A percentile compares a stretch with the other conserved stretches of the same genome.
Evolutionary conservation across 2,113 vertebrate species (phyloP).

Genomic region (Amblyornis subalaris): DNA sequence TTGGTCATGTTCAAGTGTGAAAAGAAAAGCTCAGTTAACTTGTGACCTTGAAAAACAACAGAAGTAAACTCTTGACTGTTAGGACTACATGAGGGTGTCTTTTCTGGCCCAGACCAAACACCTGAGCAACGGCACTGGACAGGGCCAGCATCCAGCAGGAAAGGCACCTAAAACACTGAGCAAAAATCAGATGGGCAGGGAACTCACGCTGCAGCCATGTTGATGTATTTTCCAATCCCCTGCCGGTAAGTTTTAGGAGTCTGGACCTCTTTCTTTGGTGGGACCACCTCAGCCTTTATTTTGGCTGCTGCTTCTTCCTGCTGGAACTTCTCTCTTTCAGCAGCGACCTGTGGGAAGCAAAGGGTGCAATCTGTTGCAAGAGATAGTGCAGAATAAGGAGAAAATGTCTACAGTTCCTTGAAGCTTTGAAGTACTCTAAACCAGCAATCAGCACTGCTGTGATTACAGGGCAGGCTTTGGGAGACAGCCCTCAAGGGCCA

Average conservation of each 20-base stretch:
- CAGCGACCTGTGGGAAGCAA: constrained; percentile 79
- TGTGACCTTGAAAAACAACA: background rate
- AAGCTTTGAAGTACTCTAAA: background rate
- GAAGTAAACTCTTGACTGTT: background rate
- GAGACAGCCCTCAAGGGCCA: background rate
- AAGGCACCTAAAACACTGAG: background rate
- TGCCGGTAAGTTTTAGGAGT: constrained; percentile 84
- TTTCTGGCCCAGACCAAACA: background rate
- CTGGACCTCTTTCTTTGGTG: constrained; percentile 69
- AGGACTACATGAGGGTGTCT: background rate
- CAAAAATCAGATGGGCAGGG: background rate
- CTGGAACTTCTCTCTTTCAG: constrained; percentile 81
- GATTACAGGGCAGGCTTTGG: background rate
- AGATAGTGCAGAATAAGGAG: background rate
- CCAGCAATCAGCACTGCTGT: background rate
- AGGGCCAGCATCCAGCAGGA: background rate
- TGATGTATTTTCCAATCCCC: constrained; percentile 96
- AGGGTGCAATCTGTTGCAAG: background rate
- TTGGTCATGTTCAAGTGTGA: background rate
- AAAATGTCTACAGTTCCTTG: background rate
- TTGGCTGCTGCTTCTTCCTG: constrained; percentile 76
- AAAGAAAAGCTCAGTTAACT: background rate
- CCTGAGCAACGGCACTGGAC: background rate
- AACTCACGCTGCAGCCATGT: constrained; percentile 82
- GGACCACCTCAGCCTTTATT: constrained; percentile 55